Evolutionary conservation across 2,113 vertebrate species (phyloP), one percentile per base, ranked within the genome.

Genomic region (Cathartes aura): DNA sequence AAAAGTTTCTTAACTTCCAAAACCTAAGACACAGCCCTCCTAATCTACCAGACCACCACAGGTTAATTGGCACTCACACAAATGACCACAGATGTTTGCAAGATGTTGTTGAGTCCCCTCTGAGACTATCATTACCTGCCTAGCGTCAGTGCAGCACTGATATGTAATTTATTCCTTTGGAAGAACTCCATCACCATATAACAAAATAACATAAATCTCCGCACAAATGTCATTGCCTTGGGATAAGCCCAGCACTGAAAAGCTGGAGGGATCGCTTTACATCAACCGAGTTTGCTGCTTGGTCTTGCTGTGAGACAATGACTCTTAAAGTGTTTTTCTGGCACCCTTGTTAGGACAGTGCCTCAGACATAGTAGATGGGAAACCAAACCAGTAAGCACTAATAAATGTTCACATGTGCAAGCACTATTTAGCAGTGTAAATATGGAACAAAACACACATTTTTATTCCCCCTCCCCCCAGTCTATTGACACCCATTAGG

Each of bases 161-260:
- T 94, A 56, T 12, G 93, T 97, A 96, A 98, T 97, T 96, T 97
- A 97, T 97, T 96, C 93, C 81, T 94, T 94, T 97, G 98, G 95
- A 97, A 95, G 55, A 34, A 48, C 78, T 96, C 87, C 93, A 94
- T 62, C 75, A 90, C 91, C 82, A 50, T 92, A 62, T 91, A 97
- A 89, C 40, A 88, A 91, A 97, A 93, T 91, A 71, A 78, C 75
- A 93, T 97, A 95, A 98, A 98, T 98, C 93, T 97, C 83, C 79
- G 50, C 86, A 43, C 9, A 21, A 94, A 82, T 97, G 97, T 93
- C 97, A 89, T 53, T 94, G 72, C 71, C 47, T 84, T 96, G 96
- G 98, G 91, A 91, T 62, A 96, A 97, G 52, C 85, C 96, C 83
- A 95, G 94, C 82, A 53, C 47, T 91, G 58, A 87, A 96, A 90